phyloP scores from a whole-genome alignment of 2,113 vertebrate species.

The human region GRCh38 chr3:18135501-18136000 shows the following conservation, averaged over 20 bases:
- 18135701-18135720: neutral
- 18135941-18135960: neutral
- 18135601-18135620: neutral
- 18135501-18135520: neutral
- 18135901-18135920: fast-evolving
- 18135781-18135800: neutral
- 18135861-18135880: neutral
- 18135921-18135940: neutral
- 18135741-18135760: neutral
- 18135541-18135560: too few species aligned
- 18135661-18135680: neutral
- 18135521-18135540: too few species aligned
- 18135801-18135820: neutral
- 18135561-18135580: neutral
- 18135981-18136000: neutral
- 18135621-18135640: fast-evolving
- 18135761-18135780: neutral
- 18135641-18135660: neutral
- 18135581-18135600: neutral
- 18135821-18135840: neutral
- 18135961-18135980: neutral
- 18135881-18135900: neutral
- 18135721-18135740: neutral
- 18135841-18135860: neutral
- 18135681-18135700: neutral